Percentiles rank a stretch among this genome's conserved stretches.
phyloP scores from a whole-genome alignment of 35 echinoderm and acorn worm species.

The Chiridota heheva region DNA sequence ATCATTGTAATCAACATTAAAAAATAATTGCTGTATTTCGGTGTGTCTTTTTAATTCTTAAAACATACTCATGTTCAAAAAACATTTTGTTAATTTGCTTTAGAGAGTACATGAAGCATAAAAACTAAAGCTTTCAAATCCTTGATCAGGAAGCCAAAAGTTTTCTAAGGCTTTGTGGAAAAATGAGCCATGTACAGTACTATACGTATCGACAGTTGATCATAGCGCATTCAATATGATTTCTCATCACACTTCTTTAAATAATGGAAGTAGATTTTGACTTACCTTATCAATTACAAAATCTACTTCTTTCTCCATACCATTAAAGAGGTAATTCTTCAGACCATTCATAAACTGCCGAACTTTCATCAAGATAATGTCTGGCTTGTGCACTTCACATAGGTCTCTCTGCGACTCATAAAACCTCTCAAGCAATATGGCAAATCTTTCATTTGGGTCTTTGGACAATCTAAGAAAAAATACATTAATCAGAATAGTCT shows the following conservation, averaged over 20 bases:
- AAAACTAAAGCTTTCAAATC: not conserved
- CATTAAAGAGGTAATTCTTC: slow-evolving; percentile 84
- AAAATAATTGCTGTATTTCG: too few species aligned
- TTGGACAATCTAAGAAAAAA: slow-evolving; percentile 39
- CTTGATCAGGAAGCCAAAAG: not conserved
- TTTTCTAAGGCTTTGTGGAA: not conserved
- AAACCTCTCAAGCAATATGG: slow-evolving; percentile 64
- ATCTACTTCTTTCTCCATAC: slow-evolving; percentile 66
- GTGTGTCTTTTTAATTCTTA: too few species aligned
- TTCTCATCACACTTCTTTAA: not conserved
- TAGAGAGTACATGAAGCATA: not conserved
- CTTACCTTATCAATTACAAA: slow-evolving; percentile 73
- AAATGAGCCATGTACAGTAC: not conserved
- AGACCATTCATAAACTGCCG: slow-evolving; percentile 88
- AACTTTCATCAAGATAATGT: slow-evolving; percentile 56
- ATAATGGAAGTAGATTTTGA: not conserved
- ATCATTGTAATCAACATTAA: too few species aligned
- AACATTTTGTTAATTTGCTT: not conserved
- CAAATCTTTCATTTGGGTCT: slow-evolving; percentile 37
- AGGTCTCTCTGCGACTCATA: slow-evolving; percentile 57
- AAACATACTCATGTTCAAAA: too few species aligned
- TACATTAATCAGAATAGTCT: too few species aligned
- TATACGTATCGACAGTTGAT: not conserved
- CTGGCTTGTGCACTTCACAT: slow-evolving; percentile 63
- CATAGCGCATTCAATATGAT: not conserved